These are phyloP conservation scores for Orientallactaga bullata DNA, from an alignment of 2,113 vertebrate species.

Conservation along the genomic window DNA sequence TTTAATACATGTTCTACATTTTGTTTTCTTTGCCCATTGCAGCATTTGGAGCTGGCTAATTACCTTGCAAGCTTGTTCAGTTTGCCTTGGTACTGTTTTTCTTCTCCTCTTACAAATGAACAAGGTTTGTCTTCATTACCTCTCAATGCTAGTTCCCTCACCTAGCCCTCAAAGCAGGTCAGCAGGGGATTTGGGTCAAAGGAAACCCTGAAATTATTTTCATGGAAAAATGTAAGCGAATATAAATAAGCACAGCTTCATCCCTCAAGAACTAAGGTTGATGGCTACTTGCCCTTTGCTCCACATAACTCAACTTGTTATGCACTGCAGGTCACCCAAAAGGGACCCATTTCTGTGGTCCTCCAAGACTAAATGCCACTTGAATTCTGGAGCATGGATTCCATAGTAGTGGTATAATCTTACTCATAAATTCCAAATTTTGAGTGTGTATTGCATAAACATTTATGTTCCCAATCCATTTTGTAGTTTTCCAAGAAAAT, in stretches of 20 bases:
- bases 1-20: slow-evolving; percentile 72
- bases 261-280: neutral
- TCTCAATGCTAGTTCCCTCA: slow-evolving; percentile 12
- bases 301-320: slow-evolving; percentile 63
- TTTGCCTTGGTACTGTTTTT: slow-evolving; percentile 44
- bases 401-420: slow-evolving; percentile 81
- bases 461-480: slow-evolving; percentile 74
- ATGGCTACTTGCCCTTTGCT: slow-evolving; percentile 34
- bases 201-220: slow-evolving; percentile 34
- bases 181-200: slow-evolving; percentile 50
- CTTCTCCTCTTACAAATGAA: neutral
- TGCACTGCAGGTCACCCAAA: slow-evolving; percentile 57
- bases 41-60: slow-evolving; percentile 76
- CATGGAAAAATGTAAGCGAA: neutral
- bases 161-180: neutral
- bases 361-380: slow-evolving; percentile 80
- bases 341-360: slow-evolving; percentile 63
- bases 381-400: slow-evolving; percentile 78
- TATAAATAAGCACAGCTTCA: neutral
- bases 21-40: slow-evolving; percentile 80
- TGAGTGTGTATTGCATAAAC: slow-evolving; percentile 82
- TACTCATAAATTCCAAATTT: slow-evolving; percentile 76
- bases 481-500: slow-evolving; percentile 68
- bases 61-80: slow-evolving; percentile 56
- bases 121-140: slow-evolving; percentile 27